Conservation (phyloP, 2,797 vertebrate genomes). For the Setipinna tenuifilis region DNA sequence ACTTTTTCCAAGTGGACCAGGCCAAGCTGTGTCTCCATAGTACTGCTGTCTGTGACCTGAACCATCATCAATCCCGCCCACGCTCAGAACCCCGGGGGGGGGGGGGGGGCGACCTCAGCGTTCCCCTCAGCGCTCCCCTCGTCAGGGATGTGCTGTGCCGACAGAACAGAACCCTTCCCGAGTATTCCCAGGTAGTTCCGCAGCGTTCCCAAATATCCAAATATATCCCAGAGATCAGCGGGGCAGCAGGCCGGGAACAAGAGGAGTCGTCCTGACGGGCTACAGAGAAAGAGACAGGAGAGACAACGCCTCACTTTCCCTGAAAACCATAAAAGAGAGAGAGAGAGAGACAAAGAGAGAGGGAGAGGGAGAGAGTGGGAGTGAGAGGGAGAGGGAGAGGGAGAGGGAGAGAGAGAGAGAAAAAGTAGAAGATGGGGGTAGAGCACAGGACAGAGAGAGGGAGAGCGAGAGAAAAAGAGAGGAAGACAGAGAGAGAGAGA, state of each 20-base stretch:
- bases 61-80: background rate
- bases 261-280: background rate
- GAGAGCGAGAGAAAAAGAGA: no score
- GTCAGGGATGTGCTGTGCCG: background rate
- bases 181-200: background rate
- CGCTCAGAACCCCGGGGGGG: background rate
- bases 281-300: background rate
- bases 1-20: background rate
- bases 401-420: no score
- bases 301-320: background rate
- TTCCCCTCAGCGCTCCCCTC: background rate
- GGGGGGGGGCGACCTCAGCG: no score
- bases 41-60: background rate
- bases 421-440: no score
- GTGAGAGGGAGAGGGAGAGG: no score
- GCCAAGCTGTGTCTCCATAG: background rate
- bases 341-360: no score
- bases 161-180: background rate
- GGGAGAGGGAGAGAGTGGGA: no score
- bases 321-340: background rate
- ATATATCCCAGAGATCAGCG: background rate
- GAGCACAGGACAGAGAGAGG: no score
- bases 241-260: background rate
- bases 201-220: background rate
- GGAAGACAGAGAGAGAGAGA: background rate